phyloP scores from a whole-genome alignment of 2,888 invertebrate genomes.

The Melanotus villosus region DNA sequence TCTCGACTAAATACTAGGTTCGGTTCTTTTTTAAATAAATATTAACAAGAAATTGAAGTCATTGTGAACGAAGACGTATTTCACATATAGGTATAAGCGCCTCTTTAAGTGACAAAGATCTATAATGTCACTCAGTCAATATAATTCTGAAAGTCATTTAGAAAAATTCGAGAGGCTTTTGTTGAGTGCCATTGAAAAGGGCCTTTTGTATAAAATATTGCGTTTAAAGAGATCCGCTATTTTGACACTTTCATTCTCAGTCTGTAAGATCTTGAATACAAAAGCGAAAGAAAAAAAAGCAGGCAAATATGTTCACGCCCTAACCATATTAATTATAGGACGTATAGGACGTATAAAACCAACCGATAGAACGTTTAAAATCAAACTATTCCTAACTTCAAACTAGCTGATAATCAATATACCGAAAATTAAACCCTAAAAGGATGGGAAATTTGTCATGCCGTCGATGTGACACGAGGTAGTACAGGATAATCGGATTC shows the following conservation, averaged over 20 bases:
- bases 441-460: slow-evolving; percentile 54
- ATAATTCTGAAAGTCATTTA: slow-evolving; percentile 47
- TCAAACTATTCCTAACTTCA: slow-evolving; percentile 10
- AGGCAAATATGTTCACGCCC: slow-evolving; percentile 32
- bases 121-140: slow-evolving; percentile 47
- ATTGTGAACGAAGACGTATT: slow-evolving; percentile 25
- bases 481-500: slow-evolving; percentile 56
- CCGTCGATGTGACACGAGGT: slow-evolving; percentile 52
- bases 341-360: not conserved
- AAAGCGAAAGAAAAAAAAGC: slow-evolving; percentile 26
- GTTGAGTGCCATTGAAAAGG: slow-evolving; percentile 44
- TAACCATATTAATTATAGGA: slow-evolving; percentile 23
- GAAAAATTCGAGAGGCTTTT: slow-evolving; percentile 44
- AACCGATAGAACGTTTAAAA: not conserved
- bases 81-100: slow-evolving; percentile 28
- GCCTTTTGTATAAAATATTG: slow-evolving; percentile 38
- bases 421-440: slow-evolving; percentile 29
- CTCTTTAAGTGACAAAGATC: slow-evolving; percentile 47
- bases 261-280: slow-evolving; percentile 18
- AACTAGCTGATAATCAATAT: slow-evolving; percentile 35
- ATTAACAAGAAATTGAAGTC: not conserved
- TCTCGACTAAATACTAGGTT: not conserved
- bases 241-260: slow-evolving; percentile 38
- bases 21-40: not conserved
- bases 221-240: slow-evolving; percentile 41